Evolutionary conservation across 2,113 vertebrate species (phyloP).

Genomic region (Labeo rohita): DNA sequence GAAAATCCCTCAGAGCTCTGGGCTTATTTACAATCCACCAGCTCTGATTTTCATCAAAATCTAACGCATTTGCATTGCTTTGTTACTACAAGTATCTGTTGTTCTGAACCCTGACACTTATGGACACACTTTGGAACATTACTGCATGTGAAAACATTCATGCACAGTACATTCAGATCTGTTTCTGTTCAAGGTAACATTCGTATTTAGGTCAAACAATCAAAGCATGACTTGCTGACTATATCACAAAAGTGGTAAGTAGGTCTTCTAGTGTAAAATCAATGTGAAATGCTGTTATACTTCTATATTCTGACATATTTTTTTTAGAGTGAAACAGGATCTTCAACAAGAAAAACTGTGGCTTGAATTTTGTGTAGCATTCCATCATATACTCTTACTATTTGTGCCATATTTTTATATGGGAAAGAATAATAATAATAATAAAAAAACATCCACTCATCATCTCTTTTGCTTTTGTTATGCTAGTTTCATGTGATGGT

Average conservation of each 20-base stretch:
- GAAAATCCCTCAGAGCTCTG: not conserved
- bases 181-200: not conserved
- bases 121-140: not conserved
- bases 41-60: not conserved
- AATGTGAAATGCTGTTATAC: not conserved
- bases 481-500: too few relatives aligned
- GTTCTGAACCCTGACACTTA: not conserved
- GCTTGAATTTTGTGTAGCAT: not conserved
- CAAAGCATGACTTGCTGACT: not conserved
- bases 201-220: not conserved
- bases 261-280: not conserved
- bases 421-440: not conserved
- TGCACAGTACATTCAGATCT: not conserved
- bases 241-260: not conserved
- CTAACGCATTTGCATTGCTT: slow-evolving; percentile 18
- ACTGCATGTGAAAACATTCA: not conserved
- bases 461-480: too few relatives aligned
- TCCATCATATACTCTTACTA: not conserved
- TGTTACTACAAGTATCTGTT: not conserved
- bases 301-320: not conserved
- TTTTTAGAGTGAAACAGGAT: not conserved
- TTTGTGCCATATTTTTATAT: not conserved
- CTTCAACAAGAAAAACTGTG: not conserved
- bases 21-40: slow-evolving; percentile 22
- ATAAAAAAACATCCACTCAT: not conserved